These are phyloP conservation scores for Thunnus thynnus DNA, from an alignment of 2,113 vertebrate species.

Conservation along the genomic window DNA sequence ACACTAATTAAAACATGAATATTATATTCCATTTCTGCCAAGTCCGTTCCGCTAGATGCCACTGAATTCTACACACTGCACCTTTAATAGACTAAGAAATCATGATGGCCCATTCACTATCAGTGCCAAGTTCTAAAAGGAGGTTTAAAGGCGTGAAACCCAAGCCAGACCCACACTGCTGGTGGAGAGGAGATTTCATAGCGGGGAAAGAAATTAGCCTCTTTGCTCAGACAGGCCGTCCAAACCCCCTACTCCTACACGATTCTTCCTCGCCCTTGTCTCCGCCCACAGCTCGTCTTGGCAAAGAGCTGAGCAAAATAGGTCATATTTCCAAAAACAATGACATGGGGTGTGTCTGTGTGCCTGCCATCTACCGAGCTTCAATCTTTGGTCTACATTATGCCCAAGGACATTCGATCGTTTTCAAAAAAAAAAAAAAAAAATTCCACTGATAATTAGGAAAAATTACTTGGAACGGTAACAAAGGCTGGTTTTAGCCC, in stretches of 20 bases:
- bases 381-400: constrained; percentile 37
- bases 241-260: constrained; percentile 43
- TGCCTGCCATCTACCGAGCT: constrained; percentile 33
- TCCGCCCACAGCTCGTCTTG: constrained; percentile 47
- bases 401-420: constrained; percentile 7
- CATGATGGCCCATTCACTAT: background rate
- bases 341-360: constrained; percentile 59
- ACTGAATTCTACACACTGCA: too few species aligned
- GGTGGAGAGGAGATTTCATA: constrained; percentile 8
- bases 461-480: constrained; percentile 11
- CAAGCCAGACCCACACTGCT: background rate
- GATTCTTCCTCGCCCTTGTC: constrained; percentile 40
- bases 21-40: too few species aligned
- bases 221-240: constrained; percentile 34
- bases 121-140: background rate
- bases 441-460: background rate
- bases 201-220: constrained; percentile 39
- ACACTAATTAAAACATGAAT: too few species aligned
- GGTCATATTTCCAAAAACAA: constrained; percentile 82
- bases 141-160: constrained; percentile 20
- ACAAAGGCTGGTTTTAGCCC: background rate
- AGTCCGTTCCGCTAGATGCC: too few species aligned
- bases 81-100: constrained; percentile 6
- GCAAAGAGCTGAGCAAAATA: constrained; percentile 69
- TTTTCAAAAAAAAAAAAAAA: background rate